Evolutionary conservation across 1,140 invertebrate species (phyloP).

Genomic region (Bombus ignitus): DNA sequence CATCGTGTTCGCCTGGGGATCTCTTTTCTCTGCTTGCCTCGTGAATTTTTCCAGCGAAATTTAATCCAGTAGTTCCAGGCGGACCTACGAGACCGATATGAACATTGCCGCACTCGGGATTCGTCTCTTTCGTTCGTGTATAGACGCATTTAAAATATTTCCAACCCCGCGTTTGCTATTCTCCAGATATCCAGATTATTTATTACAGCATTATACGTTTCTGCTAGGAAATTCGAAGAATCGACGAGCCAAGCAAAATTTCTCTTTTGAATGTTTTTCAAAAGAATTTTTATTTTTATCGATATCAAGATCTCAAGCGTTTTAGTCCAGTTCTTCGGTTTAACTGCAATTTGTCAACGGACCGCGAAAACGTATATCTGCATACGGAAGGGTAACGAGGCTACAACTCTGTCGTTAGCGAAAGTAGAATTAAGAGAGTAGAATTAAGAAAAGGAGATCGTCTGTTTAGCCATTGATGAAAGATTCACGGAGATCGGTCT

Average conservation of each 20-base stretch:
- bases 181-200: neutral
- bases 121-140: neutral
- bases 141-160: neutral
- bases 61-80: neutral
- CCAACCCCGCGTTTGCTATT: neutral
- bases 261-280: neutral
- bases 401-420: neutral
- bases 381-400: fast-evolving
- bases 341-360: neutral
- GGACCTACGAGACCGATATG: neutral
- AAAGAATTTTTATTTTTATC: neutral
- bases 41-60: constrained; percentile 11
- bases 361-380: neutral
- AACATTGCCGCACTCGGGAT: neutral
- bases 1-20: neutral
- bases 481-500: neutral
- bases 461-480: neutral
- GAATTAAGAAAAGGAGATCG: neutral
- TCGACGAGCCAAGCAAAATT: neutral
- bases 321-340: neutral
- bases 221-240: neutral
- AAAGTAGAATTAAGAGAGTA: too few species aligned
- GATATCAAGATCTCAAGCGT: neutral
- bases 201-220: neutral
- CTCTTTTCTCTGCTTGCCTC: neutral